Evolutionary conservation across 1,140 invertebrate genomes (phyloP).

Genomic region (Lithobius niger): DNA sequence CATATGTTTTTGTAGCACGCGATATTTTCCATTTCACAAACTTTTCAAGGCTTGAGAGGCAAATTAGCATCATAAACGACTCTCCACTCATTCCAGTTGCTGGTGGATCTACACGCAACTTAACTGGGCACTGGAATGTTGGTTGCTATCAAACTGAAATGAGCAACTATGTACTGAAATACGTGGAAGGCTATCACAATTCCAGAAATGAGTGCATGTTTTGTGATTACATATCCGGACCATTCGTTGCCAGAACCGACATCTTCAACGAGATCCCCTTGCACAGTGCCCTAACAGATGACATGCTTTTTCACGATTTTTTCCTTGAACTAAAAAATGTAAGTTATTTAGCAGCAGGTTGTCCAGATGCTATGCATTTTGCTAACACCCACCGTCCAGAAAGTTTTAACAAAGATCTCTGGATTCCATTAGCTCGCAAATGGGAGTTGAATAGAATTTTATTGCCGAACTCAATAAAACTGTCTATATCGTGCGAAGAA

Average conservation of each 20-base stretch:
- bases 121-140: constrained; percentile 25
- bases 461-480: neutral
- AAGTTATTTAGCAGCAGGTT: constrained; percentile 15
- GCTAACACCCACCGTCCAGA: neutral
- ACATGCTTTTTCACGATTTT: constrained; percentile 23
- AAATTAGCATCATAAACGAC: constrained; percentile 21
- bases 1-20: constrained; percentile 24
- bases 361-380: constrained; percentile 20
- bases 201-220: constrained; percentile 26
- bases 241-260: constrained; percentile 21
- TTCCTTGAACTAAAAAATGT: constrained; percentile 20
- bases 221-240: constrained; percentile 25
- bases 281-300: constrained; percentile 12
- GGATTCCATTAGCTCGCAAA: constrained; percentile 17
- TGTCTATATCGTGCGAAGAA: constrained; percentile 18
- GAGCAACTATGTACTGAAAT: constrained; percentile 22
- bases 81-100: constrained; percentile 16
- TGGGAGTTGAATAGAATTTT: constrained; percentile 18
- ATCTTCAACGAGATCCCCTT: constrained; percentile 16
- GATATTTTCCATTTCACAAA: constrained; percentile 19
- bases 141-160: constrained; percentile 24
- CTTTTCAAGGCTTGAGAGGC: constrained; percentile 23
- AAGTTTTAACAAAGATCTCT: neutral
- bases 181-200: constrained; percentile 23
- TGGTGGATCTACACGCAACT: constrained; percentile 22